Base-by-base conservation (phyloP, 2,888 invertebrate genomes). In the Amblyteles armatorius region DNA sequence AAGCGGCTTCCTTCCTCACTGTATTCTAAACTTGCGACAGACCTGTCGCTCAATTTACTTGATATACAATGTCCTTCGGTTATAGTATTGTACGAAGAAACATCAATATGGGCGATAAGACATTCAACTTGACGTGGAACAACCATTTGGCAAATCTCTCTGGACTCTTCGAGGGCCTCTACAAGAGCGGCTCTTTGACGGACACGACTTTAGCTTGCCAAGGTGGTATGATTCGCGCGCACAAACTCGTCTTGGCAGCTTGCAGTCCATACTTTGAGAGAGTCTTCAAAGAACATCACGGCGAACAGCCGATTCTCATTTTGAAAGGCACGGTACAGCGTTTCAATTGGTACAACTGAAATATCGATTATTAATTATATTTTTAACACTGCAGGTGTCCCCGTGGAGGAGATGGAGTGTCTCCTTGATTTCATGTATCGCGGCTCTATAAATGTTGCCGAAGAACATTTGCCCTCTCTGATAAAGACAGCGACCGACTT, bases 231-330 rank as follows among this genome's bases (percentile, higher is more conserved):
- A 94, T 97, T 89, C 95, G 96, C 91, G 96, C 96, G 63, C 96
- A 96, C 93, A 96, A 96, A 92, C 95, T 97, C 88, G 96, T 97
- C 87, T 94, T 97, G 86, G 97, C 97, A 67, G 96, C 97, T 76
- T 96, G 96, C 94, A 97, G 97, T 91, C 96, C 97, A 74, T 97
- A 97, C 93, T 97, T 97, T 94, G 96, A 96, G 92, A 95, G 96
- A 89, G 96, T 97, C 89, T 96, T 97, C 94, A 95, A 96, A 92
- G 96, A 97, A 93, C 96, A 97, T 93, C 96, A 96, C 89, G 96
- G 96, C 91, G 96, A 96, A 91, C 96, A 97, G 91, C 96, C 97
- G 33, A 96, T 97, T 87, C 95, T 97, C 88, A 96, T 97, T 84
- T 94, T 97, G 89, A 96, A 96, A 92, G 94, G 94, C 90, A 86